Evolutionary conservation across 2,888 invertebrate genomes (phyloP).

Genomic region (Lottia gigantea): DNA sequence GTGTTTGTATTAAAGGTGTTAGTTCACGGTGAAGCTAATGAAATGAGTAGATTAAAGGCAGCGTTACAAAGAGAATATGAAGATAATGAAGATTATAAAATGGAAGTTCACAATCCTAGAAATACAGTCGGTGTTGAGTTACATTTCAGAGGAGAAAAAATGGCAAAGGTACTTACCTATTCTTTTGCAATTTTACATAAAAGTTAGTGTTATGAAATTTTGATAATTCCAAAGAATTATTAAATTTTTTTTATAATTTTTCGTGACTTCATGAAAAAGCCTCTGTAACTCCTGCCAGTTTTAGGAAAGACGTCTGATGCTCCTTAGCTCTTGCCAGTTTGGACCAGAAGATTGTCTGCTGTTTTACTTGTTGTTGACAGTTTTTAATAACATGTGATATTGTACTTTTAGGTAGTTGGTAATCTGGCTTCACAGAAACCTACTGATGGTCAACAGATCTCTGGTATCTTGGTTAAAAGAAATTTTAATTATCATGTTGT

Average conservation of each 20-base stretch:
- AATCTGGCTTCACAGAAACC: conserved; percentile 86
- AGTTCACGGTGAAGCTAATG: conserved; percentile 98
- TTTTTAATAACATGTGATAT: too few relatives aligned
- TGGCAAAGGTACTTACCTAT: conserved; percentile 82
- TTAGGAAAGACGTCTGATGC: too few relatives aligned
- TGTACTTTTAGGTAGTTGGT: conserved; percentile 79
- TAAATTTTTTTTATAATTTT: too few relatives aligned
- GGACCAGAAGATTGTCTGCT: too few relatives aligned
- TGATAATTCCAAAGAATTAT: too few relatives aligned
- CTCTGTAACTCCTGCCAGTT: too few relatives aligned
- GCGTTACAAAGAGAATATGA: conserved; percentile 94
- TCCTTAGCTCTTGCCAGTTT: too few relatives aligned
- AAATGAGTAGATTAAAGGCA: conserved; percentile 95
- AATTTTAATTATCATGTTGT: conserved; percentile 98
- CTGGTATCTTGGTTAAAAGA: conserved; percentile 94
- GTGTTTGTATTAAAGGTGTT: conserved; percentile 75
- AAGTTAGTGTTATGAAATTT: too few relatives aligned
- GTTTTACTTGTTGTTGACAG: too few relatives aligned
- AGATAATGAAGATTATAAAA: conserved; percentile 81
- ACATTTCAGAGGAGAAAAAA: conserved; percentile 96
- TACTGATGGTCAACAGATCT: conserved; percentile 79
- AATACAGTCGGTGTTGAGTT: conserved; percentile 94
- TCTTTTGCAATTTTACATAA: too few relatives aligned
- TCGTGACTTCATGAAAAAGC: too few relatives aligned
- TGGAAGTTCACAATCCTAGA: conserved; percentile 92